Percentiles rank a stretch among this genome's conserved stretches.
phyloP scores from a whole-genome alignment of 2,888 invertebrate species.

The Sussaba pulchella region DNA sequence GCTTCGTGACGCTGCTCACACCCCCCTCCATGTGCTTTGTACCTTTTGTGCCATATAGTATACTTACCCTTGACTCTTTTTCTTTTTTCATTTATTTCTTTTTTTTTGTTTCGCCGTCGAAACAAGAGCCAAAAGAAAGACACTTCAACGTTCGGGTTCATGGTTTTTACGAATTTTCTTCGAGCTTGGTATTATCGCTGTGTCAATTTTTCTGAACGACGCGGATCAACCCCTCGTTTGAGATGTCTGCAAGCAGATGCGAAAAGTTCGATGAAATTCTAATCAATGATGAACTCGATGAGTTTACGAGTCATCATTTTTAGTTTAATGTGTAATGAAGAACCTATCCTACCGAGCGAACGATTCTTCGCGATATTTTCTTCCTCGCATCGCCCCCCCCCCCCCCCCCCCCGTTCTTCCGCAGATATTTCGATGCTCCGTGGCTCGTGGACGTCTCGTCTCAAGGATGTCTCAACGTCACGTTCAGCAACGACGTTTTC shows the following conservation, averaged over 20 bases:
- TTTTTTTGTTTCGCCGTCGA: background rate
- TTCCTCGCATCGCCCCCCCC: too few relatives aligned
- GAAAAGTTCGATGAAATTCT: background rate
- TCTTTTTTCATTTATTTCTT: background rate
- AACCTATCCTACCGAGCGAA: too few relatives aligned
- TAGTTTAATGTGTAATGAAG: too few relatives aligned
- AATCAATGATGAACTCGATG: background rate
- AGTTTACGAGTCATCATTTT: background rate
- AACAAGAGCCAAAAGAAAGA: constrained; percentile 18
- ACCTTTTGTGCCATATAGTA: constrained; percentile 19
- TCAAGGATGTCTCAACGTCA: background rate
- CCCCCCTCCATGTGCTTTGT: constrained; percentile 1
- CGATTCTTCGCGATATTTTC: too few relatives aligned
- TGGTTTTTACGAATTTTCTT: background rate
- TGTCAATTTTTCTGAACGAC: background rate
- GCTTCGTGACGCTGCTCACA: background rate
- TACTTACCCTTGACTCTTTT: constrained; percentile 32
- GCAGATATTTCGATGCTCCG: background rate
- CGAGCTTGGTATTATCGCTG: background rate
- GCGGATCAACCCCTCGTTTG: too few relatives aligned
- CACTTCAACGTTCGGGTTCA: background rate
- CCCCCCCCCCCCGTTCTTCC: too few relatives aligned
- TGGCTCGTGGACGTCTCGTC: background rate
- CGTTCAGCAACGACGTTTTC: constrained; percentile 45
- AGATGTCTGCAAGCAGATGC: background rate